Conservation (phyloP, 2,797 vertebrate genomes). For the Rhincodon typus region DNA sequence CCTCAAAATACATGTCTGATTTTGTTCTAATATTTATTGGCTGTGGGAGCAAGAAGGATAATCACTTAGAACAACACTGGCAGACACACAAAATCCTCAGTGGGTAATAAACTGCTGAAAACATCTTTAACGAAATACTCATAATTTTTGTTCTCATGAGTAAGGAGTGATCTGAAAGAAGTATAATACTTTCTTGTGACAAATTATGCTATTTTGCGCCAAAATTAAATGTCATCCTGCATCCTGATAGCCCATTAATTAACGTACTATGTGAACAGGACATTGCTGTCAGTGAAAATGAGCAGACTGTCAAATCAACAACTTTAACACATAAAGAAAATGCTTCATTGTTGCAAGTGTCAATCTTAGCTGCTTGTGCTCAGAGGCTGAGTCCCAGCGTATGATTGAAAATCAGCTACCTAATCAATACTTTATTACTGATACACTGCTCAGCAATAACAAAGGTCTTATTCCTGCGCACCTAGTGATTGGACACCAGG, state of each 20-base stretch:
- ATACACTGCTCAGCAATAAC: not conserved
- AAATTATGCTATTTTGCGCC: not conserved
- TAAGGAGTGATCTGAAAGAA: constrained; percentile 9
- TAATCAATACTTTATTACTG: not conserved
- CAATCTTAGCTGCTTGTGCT: not conserved
- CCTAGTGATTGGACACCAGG: not conserved
- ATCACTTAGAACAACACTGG: no score
- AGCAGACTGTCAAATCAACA: constrained; percentile 4
- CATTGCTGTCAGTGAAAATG: not conserved
- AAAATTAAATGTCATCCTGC: constrained; percentile 24
- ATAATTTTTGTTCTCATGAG: not conserved
- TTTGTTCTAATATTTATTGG: not conserved
- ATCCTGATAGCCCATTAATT: not conserved
- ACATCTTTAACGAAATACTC: not conserved
- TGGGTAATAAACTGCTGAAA: not conserved
- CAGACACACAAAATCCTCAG: not conserved
- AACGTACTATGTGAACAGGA: not conserved
- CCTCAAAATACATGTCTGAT: not conserved
- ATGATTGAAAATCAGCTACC: not conserved
- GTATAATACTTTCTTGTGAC: not conserved
- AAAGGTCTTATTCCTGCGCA: not conserved
- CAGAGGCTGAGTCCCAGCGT: not conserved
- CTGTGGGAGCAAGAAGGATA: not conserved
- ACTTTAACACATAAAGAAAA: not conserved
- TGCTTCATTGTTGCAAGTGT: not conserved